phyloP scores from a whole-genome alignment of 2,797 vertebrate species.

The Fistularia tabacaria region DNA sequence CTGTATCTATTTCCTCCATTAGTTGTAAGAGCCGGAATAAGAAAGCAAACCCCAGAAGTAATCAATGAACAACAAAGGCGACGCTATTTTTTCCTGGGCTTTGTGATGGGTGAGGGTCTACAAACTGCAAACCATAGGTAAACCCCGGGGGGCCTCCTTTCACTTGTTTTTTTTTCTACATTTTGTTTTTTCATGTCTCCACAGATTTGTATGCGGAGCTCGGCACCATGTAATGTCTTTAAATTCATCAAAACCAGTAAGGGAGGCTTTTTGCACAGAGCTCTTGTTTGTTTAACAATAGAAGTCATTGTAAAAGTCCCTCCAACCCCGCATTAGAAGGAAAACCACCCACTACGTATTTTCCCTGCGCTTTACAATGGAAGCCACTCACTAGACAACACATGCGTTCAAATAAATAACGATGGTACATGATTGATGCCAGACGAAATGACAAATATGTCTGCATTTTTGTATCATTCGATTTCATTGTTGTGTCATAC shows the following conservation, averaged over 20 bases:
- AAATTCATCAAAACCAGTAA: conserved; percentile 51
- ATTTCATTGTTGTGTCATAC: too few relatives aligned
- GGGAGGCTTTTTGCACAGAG: conserved; percentile 24
- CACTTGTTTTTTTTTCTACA: conserved; percentile 41
- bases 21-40: conserved; percentile 46
- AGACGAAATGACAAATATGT: too few relatives aligned
- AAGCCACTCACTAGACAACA: conserved; percentile 9
- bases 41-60: conserved; percentile 46
- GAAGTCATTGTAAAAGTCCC: conserved; percentile 32
- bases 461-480: too few relatives aligned
- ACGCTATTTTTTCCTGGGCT: conserved; percentile 39
- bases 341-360: conserved; percentile 33
- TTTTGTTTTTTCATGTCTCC: conserved; percentile 36
- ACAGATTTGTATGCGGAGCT: conserved; percentile 53
- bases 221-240: conserved; percentile 56
- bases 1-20: conserved; percentile 42
- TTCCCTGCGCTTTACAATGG: conserved; percentile 11
- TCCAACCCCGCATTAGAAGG: conserved; percentile 28
- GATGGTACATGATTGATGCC: too few relatives aligned
- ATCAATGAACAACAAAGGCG: conserved; percentile 48
- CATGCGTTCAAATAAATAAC: not conserved
- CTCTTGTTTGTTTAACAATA: conserved; percentile 52
- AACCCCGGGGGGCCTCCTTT: conserved; percentile 30
- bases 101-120: conserved; percentile 32
- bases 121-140: conserved; percentile 1